Percentiles rank a stretch among this genome's conserved stretches.
Evolutionary conservation across 2,888 invertebrate genomes (phyloP).

Genomic region (Trissolcus brochymenae): DNA sequence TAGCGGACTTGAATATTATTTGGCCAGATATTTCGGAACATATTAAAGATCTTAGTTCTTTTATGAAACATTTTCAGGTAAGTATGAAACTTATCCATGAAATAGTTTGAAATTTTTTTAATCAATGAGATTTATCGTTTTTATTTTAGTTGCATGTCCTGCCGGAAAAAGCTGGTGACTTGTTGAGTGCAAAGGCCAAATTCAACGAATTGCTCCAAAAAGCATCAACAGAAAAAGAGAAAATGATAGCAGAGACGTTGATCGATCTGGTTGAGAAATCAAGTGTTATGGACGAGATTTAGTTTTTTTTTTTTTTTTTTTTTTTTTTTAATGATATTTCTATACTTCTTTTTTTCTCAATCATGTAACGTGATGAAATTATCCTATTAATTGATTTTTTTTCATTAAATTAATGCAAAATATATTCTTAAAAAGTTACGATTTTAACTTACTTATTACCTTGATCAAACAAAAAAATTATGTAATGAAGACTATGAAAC

Average conservation of each 20-base stretch:
- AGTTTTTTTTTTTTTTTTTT: too few relatives aligned
- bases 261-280: conserved; percentile 65
- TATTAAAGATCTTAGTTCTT: conserved; percentile 66
- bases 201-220: conserved; percentile 64
- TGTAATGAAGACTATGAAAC: too few relatives aligned
- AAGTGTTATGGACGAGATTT: conserved; percentile 16
- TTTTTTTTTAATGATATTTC: too few relatives aligned
- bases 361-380: too few relatives aligned
- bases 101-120: neutral
- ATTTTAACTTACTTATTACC: too few relatives aligned
- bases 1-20: conserved; percentile 67
- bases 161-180: conserved; percentile 72
- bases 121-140: neutral
- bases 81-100: too few relatives aligned
- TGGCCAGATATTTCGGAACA: conserved; percentile 70
- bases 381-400: too few relatives aligned
- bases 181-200: conserved; percentile 68
- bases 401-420: too few relatives aligned
- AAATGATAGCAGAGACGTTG: conserved; percentile 65
- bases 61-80: conserved; percentile 72
- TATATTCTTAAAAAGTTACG: too few relatives aligned
- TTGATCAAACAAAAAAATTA: too few relatives aligned
- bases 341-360: too few relatives aligned
- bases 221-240: conserved; percentile 63
- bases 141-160: conserved; percentile 66